A percentile compares a stretch with the other conserved stretches of the same genome.
Evolutionary conservation across 1,140 invertebrate species (phyloP).

Genomic region (Lucilia cuprina): DNA sequence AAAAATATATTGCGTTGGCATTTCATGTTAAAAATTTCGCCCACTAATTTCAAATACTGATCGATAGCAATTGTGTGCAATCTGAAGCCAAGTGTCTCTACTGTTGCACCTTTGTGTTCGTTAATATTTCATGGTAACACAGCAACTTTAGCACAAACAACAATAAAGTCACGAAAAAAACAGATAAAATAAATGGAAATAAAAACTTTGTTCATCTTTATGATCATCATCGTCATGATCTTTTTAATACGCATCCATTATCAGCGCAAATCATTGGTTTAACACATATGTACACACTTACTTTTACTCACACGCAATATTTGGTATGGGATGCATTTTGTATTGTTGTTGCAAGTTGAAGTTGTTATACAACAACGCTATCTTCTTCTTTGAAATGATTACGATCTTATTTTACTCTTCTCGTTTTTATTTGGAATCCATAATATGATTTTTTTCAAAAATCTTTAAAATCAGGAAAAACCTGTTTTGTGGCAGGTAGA

Average conservation of each 20-base stretch:
- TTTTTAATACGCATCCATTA: too few species aligned
- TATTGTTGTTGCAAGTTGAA: neutral
- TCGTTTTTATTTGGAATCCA: neutral
- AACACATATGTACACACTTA: neutral
- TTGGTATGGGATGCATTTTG: neutral
- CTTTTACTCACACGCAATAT: neutral
- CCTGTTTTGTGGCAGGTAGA: constrained; percentile 19
- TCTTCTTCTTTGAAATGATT: neutral
- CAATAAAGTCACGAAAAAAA: neutral
- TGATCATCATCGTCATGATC: neutral
- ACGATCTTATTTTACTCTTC: neutral
- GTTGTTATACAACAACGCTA: neutral
- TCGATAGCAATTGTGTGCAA: neutral
- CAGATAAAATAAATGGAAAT: neutral
- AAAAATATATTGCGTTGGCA: constrained; percentile 21
- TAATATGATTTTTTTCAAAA: neutral
- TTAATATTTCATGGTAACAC: neutral
- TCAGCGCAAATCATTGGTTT: neutral
- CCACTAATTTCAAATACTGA: neutral
- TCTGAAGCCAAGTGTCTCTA: neutral
- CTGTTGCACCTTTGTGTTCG: neutral
- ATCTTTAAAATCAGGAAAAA: constrained; percentile 16
- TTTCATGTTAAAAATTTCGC: constrained; percentile 20
- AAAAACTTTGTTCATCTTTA: neutral
- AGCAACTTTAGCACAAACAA: too few species aligned